Base-by-base conservation (phyloP, 1,140 invertebrate genomes). In the Protaetia brevitarsis region DNA sequence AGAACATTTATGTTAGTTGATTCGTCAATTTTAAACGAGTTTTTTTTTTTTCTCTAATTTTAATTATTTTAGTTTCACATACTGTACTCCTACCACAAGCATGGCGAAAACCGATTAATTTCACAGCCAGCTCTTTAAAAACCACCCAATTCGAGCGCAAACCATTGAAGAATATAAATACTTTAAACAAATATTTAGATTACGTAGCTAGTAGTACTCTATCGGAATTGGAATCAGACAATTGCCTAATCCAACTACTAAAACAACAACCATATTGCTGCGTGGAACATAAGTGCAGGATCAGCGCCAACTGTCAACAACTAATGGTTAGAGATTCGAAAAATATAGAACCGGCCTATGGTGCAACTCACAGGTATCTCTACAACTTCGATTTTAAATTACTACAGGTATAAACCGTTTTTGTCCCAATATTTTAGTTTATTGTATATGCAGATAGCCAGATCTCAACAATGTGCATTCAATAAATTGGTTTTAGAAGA, bases 371-470 rank as follows among this genome's bases (percentile, higher is more conserved):
- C 37, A 64, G 61, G 61, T 63, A 63, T 41, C 8, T 8, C 10
- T 26, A 11, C 6, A 57, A 57, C 2, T 57, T 27, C 21, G 10
- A 13, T 57, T 29, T 56, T 56, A 11, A 19, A 19, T 56, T 0
- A 8, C 51, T 2, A 56, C 16, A 56, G 3, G 13, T 19, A 34
- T 34, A 7, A 56, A 56, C 11, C 3, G 11, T 56, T 56, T n/a
- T n/a, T n/a, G n/a, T n/a, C n/a, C n/a, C n/a, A 2, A 29, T 29
- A 31, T 62, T 62, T 28, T 16, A 62, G 62, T 19, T 64, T 64
- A 27, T 27, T 64, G 51, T 64, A 41, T 29, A 6, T 64, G 5
- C 62, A 64, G 51, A 64, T 64, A 21, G 41, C 62, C 8, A n/a
- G 41, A 29, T 64, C 62, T 3, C 36, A 30, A 64, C n/a, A 45